Evolutionary conservation across 2,113 vertebrate genomes (phyloP), one percentile per base, ranked within the genome.

Genomic region (Eolophus roseicapilla): DNA sequence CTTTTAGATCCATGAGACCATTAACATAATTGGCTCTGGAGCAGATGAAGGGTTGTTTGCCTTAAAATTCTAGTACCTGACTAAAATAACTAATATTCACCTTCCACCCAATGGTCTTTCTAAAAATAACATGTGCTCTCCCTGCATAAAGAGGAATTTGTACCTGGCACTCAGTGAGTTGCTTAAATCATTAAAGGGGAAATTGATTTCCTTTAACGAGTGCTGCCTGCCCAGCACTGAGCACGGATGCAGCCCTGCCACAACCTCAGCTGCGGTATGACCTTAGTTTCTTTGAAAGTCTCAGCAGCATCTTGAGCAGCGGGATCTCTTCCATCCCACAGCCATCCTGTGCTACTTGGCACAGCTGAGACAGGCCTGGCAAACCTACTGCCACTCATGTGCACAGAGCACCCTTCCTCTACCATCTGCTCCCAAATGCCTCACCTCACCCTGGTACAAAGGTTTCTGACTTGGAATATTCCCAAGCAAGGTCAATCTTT

Each of bases 1-100:
- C 90, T 97, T 92, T 96, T n/a, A 97, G 77, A 90, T 96, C 96
- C 95, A 78, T 2, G 55, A 82, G 27, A 60, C 62, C 64, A 97
- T 98, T 98, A 97, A 93, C 92, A 95, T 98, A 98, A 98, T 97
- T 97, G 97, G 93, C 86, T 96, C 81, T 74, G 94, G 84, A 96
- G 94, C 70, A 92, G 86, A 96, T 78, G 82, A 88, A 95, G 96
- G 82, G 90, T 73, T 92, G 94, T 97, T 97, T 97, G 92, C 95
- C 92, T 97, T 95, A 96, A 97, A 97, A 97, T 96, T 91, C 71
- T 93, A 82, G 88, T 81, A 86, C 88, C 44, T 74, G 73, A 88
- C 86, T 95, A 84, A 96, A 96, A 93, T 88, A 88, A 43, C 92
- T 95, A 95, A 95, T 83, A 92, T 31, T 76, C 46, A 76, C 60